Base-by-base conservation (phyloP, 1,140 invertebrate species). In the Cherax destructor region DNA sequence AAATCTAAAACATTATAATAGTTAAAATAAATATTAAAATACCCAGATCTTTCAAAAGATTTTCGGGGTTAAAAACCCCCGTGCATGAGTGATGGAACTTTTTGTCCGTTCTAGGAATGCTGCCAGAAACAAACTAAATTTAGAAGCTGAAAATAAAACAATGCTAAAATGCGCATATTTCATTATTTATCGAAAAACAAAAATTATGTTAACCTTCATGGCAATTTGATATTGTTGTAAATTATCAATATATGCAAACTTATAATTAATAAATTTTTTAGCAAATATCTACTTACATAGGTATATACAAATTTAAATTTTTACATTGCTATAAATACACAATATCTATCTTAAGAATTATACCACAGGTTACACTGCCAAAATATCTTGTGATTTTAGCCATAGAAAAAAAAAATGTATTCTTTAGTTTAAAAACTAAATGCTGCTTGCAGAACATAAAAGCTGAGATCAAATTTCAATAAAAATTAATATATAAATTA, bases 291-390 rank as follows among this genome's bases (percentile, higher is more conserved):
- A 74, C 69, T 74, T 74, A 74, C 69, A 30, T 74, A 74, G 6
- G 65, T 74, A 74, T 74, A 74, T 74, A 74, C 69, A 74, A 74
- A 74, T 11, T 30, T n/a, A n/a, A 74, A 74, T 74, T 74, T 74
- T 30, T 74, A 74, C 69, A 74, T 10, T 74, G 69, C 69, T 74
- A 74, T 74, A 5, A 74, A 74, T 21, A 74, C n/a, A 30, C n/a
- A 74, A 30, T 74, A 74, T 9, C 21, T 30, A 74, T 74, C 6
- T 74, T 30, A 74, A 24, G 69, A 74, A 30, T 74, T 30, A 74
- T 74, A 74, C 69, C 13, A 18, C 18, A 30, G 18, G 18, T 65
- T 74, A 21, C n/a, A 74, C 3, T 74, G 9, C 1, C 6, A 74
- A 24, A 30, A 30, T 30, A 74, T 74, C 69, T 24, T 24, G 9